Evolutionary conservation across 1,140 invertebrate species (phyloP), one percentile per base, ranked within the genome.

Genomic region (Centruroides sculpturatus): DNA sequence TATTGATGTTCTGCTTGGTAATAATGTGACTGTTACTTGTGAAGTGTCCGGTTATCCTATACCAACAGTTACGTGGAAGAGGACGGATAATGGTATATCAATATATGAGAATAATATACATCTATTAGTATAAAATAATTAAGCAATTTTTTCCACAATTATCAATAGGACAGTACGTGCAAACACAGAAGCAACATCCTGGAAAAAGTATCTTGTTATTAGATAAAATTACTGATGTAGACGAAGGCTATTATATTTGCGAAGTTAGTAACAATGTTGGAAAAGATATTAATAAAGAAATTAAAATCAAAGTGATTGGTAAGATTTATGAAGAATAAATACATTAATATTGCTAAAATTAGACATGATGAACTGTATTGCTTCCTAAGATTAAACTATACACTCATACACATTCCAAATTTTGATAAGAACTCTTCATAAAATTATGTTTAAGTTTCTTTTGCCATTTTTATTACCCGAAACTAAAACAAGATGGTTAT

Each of bases 291-390:
- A 56, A 57, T 6, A 59, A 56, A 41, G 57, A 34, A 12, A 59
- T 62, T 13, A 47, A 55, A 12, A 47, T 62, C 6, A 56, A 46
- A 50, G 57, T 62, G 3, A 59, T 57, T 59, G 61, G 61, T 62
- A 62, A 62, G 61, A 36, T 23, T 13, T 55, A 49, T 13, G 35
- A 54, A 41, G 1, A 41, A 41, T 41, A 41, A 41, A 41, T 41
- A 41, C 3, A 41, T 6, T 6, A 2, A 23, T 23, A 23, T 23
- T 23, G 23, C 23, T 23, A 23, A 23, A 23, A 23, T 23, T 23
- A 23, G 23, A 1, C 23, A 2, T 23, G 23, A 23, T 23, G 23
- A 23, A 2, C 23, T 23, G 23, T 23, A 23, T 23, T 23, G 23
- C 23, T 23, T 23, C 23, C 23, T 23, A 23, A 23, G 23, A 23